phyloP scores from a whole-genome alignment of 2,797 vertebrate species.

The Thamnophis elegans region DNA sequence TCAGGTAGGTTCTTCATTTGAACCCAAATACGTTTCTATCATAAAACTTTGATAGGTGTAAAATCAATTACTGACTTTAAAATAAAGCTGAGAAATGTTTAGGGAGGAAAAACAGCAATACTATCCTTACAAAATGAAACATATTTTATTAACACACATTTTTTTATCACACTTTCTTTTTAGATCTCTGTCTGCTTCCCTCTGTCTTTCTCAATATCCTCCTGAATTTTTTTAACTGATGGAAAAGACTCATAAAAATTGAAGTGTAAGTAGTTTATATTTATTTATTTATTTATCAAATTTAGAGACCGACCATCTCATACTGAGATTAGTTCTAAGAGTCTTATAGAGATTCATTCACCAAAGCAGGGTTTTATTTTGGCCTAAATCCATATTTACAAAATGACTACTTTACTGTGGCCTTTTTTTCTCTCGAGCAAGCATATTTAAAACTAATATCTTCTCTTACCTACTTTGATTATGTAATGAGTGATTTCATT shows the following conservation, averaged over 20 bases:
- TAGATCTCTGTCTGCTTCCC: neutral
- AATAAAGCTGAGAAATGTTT: neutral
- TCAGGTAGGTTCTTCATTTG: neutral
- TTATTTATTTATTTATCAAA: neutral
- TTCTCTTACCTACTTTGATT: neutral
- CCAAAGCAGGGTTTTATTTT: slow-evolving; percentile 23
- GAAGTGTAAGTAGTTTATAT: slow-evolving; percentile 8
- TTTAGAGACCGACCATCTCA: neutral
- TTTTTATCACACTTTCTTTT: neutral
- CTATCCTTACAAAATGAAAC: neutral
- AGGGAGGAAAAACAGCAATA: slow-evolving; percentile 6
- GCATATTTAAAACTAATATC: slow-evolving; percentile 3
- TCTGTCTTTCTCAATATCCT: neutral
- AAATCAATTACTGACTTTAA: neutral
- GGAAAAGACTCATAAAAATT: neutral
- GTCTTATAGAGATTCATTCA: neutral
- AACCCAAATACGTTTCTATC: neutral
- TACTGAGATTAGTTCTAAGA: neutral
- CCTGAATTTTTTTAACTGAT: slow-evolving; percentile 12
- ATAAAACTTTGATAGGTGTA: slow-evolving; percentile 6
- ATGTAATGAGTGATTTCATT: neutral
- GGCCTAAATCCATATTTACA: slow-evolving; percentile 4
- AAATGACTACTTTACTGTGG: neutral
- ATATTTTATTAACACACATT: slow-evolving; percentile 6
- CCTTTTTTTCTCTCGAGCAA: neutral